Evolutionary conservation across 1,140 invertebrate species (phyloP).

Genomic region (Cyphomyrmex costatus): DNA sequence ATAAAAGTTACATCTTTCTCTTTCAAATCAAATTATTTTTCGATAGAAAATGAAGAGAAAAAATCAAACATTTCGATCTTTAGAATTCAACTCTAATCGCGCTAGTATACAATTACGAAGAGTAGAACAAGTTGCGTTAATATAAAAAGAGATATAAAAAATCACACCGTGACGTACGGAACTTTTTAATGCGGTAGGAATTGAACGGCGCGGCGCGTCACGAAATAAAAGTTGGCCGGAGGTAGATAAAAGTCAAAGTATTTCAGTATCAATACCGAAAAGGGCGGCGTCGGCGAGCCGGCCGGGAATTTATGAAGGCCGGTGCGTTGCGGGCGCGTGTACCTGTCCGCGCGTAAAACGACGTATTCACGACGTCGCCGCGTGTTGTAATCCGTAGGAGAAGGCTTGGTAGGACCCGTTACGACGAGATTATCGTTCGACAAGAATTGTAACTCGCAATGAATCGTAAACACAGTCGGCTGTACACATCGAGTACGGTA

Average conservation of each 20-base stretch:
- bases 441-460: slow-evolving; percentile 46
- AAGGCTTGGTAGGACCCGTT: slow-evolving; percentile 10
- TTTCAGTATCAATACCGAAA: slow-evolving; percentile 58
- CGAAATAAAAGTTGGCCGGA: background rate
- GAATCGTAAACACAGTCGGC: slow-evolving; percentile 30
- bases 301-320: slow-evolving; percentile 40
- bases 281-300: slow-evolving; percentile 38
- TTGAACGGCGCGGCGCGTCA: background rate
- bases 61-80: background rate
- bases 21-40: background rate
- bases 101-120: background rate
- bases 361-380: slow-evolving; percentile 42
- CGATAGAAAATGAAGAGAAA: background rate
- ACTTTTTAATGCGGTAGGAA: slow-evolving; percentile 14
- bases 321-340: slow-evolving; percentile 15
- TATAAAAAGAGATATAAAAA: background rate
- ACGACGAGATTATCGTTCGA: slow-evolving; percentile 55
- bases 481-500: background rate
- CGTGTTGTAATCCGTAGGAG: slow-evolving; percentile 36
- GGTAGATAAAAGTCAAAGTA: slow-evolving; percentile 38
- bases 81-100: background rate
- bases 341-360: slow-evolving; percentile 54
- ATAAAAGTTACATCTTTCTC: background rate
- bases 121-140: background rate
- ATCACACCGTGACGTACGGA: background rate